Conservation (phyloP, 2,113 vertebrate genomes). For the Cavia porcellus region DNA sequence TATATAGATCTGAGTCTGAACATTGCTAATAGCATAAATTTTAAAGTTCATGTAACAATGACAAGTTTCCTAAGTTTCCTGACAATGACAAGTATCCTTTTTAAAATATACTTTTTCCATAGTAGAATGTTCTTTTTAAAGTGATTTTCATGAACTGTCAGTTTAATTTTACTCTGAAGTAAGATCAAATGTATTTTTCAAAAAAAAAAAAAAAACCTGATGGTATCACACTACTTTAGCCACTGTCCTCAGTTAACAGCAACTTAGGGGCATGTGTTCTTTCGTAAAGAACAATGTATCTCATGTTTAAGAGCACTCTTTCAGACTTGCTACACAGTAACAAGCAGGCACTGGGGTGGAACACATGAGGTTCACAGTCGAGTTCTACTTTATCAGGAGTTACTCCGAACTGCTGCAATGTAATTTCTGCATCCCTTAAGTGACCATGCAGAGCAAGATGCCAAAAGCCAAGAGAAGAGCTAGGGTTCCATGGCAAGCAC, state of each 20-base stretch:
- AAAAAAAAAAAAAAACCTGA: background rate
- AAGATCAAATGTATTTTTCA: background rate
- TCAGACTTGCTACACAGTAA: background rate
- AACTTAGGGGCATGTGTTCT: background rate
- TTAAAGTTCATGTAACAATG: background rate
- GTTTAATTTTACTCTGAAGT: background rate
- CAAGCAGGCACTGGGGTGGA: background rate
- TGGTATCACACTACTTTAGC: background rate
- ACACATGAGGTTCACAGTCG: background rate
- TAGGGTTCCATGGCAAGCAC: background rate
- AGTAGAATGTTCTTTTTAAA: background rate
- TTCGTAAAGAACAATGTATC: background rate
- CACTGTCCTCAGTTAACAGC: background rate
- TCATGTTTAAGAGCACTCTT: background rate
- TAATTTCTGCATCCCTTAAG: background rate
- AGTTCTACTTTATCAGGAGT: background rate
- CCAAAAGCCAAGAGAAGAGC: accelerated
- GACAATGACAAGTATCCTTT: background rate
- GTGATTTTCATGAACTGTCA: background rate
- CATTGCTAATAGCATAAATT: background rate
- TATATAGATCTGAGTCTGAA: background rate
- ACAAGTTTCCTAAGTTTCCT: background rate
- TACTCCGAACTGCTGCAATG: background rate
- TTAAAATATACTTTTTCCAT: background rate
- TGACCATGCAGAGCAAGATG: background rate